These are phyloP conservation scores for Hymenochirus boettgeri DNA, from an alignment of 2,113 vertebrate species.

Conservation along the genomic window DNA sequence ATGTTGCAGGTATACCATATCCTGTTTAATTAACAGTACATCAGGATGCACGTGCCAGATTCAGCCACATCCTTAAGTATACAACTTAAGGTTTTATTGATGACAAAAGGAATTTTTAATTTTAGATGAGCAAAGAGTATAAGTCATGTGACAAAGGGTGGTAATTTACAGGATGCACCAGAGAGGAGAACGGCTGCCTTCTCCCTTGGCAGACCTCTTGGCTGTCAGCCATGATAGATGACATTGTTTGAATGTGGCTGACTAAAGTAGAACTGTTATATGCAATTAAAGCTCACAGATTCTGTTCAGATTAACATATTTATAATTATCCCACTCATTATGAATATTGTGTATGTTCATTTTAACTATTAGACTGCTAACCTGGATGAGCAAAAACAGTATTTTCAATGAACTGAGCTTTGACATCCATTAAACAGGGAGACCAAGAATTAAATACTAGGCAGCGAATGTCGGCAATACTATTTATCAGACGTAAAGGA, in stretches of 20 bases:
- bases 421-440: too few species aligned
- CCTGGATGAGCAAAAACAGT: too few species aligned
- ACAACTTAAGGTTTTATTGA: neutral
- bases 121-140: constrained; percentile 38
- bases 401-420: too few species aligned
- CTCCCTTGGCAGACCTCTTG: constrained; percentile 44
- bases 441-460: too few species aligned
- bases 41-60: neutral
- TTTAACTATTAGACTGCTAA: constrained; percentile 1
- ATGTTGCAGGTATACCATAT: neutral
- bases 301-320: constrained; percentile 47
- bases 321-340: constrained; percentile 43
- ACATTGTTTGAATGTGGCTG: constrained; percentile 53
- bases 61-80: neutral
- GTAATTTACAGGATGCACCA: constrained; percentile 26
- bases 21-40: neutral
- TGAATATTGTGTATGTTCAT: constrained; percentile 27
- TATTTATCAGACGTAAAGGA: too few species aligned
- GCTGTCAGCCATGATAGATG: constrained; percentile 64
- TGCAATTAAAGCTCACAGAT: constrained; percentile 55
- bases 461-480: too few species aligned
- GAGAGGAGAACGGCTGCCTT: constrained; percentile 31
- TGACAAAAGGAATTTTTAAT: constrained; percentile 16
- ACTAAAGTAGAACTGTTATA: constrained; percentile 56
- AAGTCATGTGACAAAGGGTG: constrained; percentile 45